A percentile compares a stretch with the other conserved stretches of the same genome.
These are phyloP conservation scores for Umimayanthus kanabou DNA, from an alignment of 92 coral and sea anemone species.

Conservation along the genomic window DNA sequence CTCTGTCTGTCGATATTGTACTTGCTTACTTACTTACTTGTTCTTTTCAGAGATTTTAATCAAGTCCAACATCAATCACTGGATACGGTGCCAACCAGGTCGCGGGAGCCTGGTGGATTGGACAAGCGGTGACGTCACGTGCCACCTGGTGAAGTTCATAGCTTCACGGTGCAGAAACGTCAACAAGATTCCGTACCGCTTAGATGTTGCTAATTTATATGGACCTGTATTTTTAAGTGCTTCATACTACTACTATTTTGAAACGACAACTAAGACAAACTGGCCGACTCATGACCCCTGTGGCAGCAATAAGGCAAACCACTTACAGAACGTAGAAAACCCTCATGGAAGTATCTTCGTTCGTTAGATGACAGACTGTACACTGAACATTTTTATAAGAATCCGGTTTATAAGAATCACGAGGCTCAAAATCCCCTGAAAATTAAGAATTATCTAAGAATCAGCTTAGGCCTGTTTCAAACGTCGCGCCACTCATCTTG, in stretches of 20 bases:
- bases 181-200: not conserved
- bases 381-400: no score
- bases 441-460: no score
- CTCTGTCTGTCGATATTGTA: not conserved
- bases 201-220: rapidly evolving
- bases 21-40: not conserved
- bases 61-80: slow-evolving; percentile 63
- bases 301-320: slow-evolving; percentile 1
- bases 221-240: not conserved
- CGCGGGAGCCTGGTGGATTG: slow-evolving; percentile 48
- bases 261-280: slow-evolving; percentile 25
- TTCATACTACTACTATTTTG: slow-evolving; percentile 36
- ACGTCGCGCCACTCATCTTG: no score
- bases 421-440: no score
- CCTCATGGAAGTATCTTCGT: slow-evolving; percentile 76
- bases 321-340: slow-evolving; percentile 52
- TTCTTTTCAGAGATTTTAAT: slow-evolving; percentile 46
- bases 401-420: no score
- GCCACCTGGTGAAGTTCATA: slow-evolving; percentile 50
- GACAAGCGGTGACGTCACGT: slow-evolving; percentile 36
- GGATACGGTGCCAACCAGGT: slow-evolving; percentile 56
- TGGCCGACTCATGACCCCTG: slow-evolving; percentile 77
- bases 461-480: no score
- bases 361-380: slow-evolving; percentile 42
- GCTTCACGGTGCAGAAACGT: not conserved